Evolutionary conservation across 2,113 vertebrate species (phyloP), one percentile per base, ranked within the genome.

Genomic region (Panthera uncia): DNA sequence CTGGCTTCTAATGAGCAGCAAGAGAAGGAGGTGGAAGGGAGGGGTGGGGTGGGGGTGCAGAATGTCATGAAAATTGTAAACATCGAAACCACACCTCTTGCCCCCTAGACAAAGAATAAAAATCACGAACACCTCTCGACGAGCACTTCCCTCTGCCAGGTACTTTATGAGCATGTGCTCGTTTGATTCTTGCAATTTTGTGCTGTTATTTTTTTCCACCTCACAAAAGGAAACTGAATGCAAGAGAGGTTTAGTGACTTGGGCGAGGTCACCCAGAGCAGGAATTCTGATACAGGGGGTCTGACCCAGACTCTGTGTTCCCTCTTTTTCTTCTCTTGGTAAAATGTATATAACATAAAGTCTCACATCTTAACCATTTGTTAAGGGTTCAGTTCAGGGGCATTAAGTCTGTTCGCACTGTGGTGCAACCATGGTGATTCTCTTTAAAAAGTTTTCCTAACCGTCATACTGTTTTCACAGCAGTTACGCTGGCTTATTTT

Each of bases 1-100:
- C 1, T 1, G 4, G 48, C 92, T 95, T 65, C 82, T 15, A 12
- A 83, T n/a, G 68, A 96, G 36, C 41, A 31, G 61, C 95, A 52
- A 61, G 61, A 89, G 81, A 87, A 95, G 68, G 96, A 96, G 91
- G 83, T 97, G 93, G 91, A 94, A 92, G 73, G 66, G 68, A 95
- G 71, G 50, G 74, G 65, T 91, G n/a, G 7, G 41, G 38, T n/a
- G 36, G 14, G 50, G 18, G 71, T 63, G 21, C 23, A 57, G 55
- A 66, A 18, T 93, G 68, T 63, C 80, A 33, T 45, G 73, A 57
- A 55, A 71, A 52, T 65, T 31, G 29, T 68, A 76, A 90, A 69
- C 57, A 74, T 73, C 15, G 79, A 92, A 79, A 79, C 27, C 68
- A 74, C 31, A 29, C 68, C 65, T 95, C 36, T 33, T 16, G 36